Evolutionary conservation across 1,140 invertebrate genomes (phyloP).

Genomic region (Anastatus disparis): DNA sequence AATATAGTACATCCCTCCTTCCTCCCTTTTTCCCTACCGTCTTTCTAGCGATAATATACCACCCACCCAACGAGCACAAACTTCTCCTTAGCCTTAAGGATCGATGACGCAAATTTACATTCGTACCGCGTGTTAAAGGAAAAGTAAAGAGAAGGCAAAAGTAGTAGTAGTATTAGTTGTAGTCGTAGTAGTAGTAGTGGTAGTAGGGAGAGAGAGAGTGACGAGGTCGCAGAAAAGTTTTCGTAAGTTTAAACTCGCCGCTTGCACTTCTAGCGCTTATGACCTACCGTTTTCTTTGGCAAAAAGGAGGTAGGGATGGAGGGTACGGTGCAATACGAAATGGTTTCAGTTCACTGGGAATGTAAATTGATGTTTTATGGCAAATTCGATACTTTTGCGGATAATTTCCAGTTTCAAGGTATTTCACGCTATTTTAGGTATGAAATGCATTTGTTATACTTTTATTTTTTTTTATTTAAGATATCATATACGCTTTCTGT

Average conservation of each 20-base stretch:
- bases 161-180: not conserved
- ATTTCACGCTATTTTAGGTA: no score
- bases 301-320: no score
- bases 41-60: constrained; percentile 39
- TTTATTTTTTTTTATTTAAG: no score
- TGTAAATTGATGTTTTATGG: not conserved
- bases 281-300: no score
- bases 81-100: constrained; percentile 23
- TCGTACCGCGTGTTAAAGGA: constrained; percentile 30
- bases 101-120: constrained; percentile 51
- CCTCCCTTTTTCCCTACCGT: not conserved
- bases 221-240: constrained; percentile 9
- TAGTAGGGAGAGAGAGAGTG: not conserved
- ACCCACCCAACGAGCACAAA: constrained; percentile 27
- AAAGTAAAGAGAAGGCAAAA: not conserved
- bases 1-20: not conserved
- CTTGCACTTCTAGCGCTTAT: no score
- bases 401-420: not conserved
- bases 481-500: no score
- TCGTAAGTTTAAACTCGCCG: not conserved
- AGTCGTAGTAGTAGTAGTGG: not conserved
- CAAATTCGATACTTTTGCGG: not conserved
- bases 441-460: no score
- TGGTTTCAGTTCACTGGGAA: no score
- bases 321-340: no score